Percentiles rank a stretch among this genome's conserved stretches.
Conservation (phyloP, 2,888 invertebrate genomes). For the Macrosiphum euphorbiae region DNA sequence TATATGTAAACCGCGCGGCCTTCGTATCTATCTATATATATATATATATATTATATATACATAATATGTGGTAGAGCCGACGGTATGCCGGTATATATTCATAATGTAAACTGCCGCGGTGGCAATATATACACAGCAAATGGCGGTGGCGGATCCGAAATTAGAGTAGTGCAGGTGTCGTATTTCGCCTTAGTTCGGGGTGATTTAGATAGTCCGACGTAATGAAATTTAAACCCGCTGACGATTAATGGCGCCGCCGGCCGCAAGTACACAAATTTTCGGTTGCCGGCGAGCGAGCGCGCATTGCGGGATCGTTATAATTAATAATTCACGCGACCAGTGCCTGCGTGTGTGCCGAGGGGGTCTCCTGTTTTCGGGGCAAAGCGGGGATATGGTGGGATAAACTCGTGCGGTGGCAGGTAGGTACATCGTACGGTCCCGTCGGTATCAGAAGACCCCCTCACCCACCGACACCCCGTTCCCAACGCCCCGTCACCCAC, state of each 20-base stretch:
- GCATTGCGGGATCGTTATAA: conserved; percentile 52
- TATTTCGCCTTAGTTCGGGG: conserved; percentile 38
- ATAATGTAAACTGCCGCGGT: neutral
- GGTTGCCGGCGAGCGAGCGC: conserved; percentile 12
- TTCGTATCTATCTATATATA: neutral
- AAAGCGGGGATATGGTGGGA: neutral
- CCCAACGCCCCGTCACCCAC: neutral
- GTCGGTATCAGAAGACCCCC: conserved; percentile 16
- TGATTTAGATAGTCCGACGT: conserved; percentile 63
- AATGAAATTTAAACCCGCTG: conserved; percentile 63
- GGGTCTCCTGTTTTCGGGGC: neutral
- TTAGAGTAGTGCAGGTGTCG: conserved; percentile 60
- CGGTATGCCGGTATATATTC: conserved; percentile 22
- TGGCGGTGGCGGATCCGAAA: conserved; percentile 40
- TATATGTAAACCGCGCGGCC: neutral
- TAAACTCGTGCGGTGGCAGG: conserved; percentile 16
- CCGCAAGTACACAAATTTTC: conserved; percentile 58
- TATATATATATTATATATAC: neutral
- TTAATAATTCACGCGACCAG: conserved; percentile 57
- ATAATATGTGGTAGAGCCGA: neutral
- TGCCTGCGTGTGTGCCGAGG: conserved; percentile 1
- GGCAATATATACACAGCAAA: neutral
- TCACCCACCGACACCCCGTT: neutral
- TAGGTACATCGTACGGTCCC: neutral
- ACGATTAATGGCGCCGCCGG: conserved; percentile 56